A percentile compares a stretch with the other conserved stretches of the same genome.
Evolutionary conservation across 2,888 invertebrate species (phyloP).

Genomic region (Cremastinae sp.): DNA sequence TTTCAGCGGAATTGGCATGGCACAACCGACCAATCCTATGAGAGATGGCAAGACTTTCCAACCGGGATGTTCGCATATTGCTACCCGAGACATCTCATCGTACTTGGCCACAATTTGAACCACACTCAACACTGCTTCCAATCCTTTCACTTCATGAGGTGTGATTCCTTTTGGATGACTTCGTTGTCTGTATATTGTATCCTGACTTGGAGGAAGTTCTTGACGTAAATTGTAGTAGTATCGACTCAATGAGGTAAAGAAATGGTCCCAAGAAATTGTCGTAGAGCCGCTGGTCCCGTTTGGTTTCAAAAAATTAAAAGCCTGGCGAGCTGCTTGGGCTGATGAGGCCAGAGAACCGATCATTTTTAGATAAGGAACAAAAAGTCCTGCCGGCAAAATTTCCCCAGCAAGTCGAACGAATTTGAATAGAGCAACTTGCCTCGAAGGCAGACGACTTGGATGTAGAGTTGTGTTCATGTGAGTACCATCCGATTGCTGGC

Average conservation of each 20-base stretch:
- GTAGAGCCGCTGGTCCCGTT: constrained; percentile 82
- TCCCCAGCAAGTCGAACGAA: constrained; percentile 95
- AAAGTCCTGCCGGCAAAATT: constrained; percentile 90
- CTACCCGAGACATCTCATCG: constrained; percentile 90
- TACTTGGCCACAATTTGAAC: constrained; percentile 89
- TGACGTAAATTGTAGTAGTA: constrained; percentile 88
- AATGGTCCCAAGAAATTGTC: constrained; percentile 91
- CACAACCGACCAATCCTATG: constrained; percentile 92
- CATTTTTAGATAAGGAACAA: constrained; percentile 93
- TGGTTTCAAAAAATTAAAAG: constrained; percentile 89
- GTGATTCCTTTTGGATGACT: constrained; percentile 85
- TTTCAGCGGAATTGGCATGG: constrained; percentile 92
- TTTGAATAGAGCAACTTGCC: constrained; percentile 92
- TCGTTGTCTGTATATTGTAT: constrained; percentile 84
- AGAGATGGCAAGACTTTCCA: constrained; percentile 92
- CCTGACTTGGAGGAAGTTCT: constrained; percentile 85
- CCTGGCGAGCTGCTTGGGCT: constrained; percentile 88
- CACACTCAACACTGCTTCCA: constrained; percentile 90
- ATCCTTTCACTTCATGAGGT: constrained; percentile 91
- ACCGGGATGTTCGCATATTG: constrained; percentile 92
- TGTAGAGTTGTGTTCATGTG: constrained; percentile 76
- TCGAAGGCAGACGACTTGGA: constrained; percentile 80
- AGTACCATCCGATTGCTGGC: constrained; percentile 81
- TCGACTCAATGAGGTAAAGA: constrained; percentile 88
- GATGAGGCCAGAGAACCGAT: constrained; percentile 90